Evolutionary conservation across 2,113 vertebrate genomes (phyloP).

Genomic region (Lamprologus ornatipinnis): DNA sequence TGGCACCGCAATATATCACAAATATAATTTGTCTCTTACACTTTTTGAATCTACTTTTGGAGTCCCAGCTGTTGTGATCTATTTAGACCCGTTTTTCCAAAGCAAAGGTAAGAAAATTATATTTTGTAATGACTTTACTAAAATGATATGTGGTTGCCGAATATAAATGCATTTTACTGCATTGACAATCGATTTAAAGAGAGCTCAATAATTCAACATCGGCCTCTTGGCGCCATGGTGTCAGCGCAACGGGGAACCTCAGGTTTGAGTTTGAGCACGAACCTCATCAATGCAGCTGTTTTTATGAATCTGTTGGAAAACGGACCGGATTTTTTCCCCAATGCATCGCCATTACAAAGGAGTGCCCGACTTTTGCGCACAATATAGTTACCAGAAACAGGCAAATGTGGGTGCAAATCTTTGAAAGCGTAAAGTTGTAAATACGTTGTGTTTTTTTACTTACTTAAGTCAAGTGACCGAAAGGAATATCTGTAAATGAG

Average conservation of each 20-base stretch:
- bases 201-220: conserved; percentile 32
- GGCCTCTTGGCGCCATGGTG: neutral
- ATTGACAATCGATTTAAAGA: conserved; percentile 37
- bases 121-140: neutral
- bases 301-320: neutral
- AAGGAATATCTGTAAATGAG: neutral
- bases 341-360: neutral
- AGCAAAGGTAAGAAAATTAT: conserved; percentile 15
- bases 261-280: neutral
- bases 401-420: neutral
- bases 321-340: neutral
- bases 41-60: neutral
- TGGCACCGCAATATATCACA: neutral
- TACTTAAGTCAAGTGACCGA: neutral
- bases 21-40: neutral
- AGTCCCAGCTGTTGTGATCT: neutral
- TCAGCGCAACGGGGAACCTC: conserved; percentile 1
- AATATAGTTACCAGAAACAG: neutral
- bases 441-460: neutral
- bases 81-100: neutral
- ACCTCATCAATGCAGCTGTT: neutral
- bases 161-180: neutral
- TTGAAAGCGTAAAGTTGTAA: neutral
- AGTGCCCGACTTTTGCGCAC: conserved; percentile 30
- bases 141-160: neutral